These are phyloP conservation scores for Amazonetta brasiliensis DNA, from an alignment of 2,797 vertebrate genomes.

Conservation along the genomic window DNA sequence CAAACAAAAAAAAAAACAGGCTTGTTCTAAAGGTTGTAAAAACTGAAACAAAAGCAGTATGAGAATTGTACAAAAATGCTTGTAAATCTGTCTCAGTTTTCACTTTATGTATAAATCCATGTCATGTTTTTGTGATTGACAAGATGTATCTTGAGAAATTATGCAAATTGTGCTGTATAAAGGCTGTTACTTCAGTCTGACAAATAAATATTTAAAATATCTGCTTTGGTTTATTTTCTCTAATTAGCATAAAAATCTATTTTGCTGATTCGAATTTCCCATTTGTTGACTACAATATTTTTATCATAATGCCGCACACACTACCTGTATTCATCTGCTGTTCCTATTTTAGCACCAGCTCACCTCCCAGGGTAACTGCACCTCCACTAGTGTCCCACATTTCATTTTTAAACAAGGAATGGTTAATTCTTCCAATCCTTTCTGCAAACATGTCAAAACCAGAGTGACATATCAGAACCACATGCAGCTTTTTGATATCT, in stretches of 20 bases:
- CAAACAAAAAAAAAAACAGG: constrained; percentile 41
- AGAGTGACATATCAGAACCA: not conserved
- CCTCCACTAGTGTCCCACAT: accelerated
- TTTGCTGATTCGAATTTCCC: not conserved
- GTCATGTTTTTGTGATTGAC: constrained; percentile 98
- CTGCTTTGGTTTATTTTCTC: constrained; percentile 46
- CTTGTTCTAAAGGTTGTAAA: constrained; percentile 85
- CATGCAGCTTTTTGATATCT: not conserved
- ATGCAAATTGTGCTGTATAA: constrained; percentile 98
- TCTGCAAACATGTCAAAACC: not conserved
- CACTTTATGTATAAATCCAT: constrained; percentile 93
- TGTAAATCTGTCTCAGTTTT: constrained; percentile 97
- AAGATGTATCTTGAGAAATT: constrained; percentile 94
- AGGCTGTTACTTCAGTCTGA: constrained; percentile 90
- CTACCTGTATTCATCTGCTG: not conserved
- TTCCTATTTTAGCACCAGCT: not conserved
- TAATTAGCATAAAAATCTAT: not conserved
- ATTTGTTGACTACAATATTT: not conserved
- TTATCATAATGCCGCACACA: not conserved
- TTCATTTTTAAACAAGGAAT: not conserved
- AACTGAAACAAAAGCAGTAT: constrained; percentile 84
- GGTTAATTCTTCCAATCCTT: not conserved
- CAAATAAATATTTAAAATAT: constrained; percentile 95
- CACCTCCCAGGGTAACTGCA: not conserved
- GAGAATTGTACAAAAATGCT: constrained; percentile 92